A percentile compares a stretch with the other conserved stretches of the same genome.
These are phyloP conservation scores for Corythornis vintsioides DNA, from an alignment of 2,113 vertebrate species.

Conservation along the genomic window DNA sequence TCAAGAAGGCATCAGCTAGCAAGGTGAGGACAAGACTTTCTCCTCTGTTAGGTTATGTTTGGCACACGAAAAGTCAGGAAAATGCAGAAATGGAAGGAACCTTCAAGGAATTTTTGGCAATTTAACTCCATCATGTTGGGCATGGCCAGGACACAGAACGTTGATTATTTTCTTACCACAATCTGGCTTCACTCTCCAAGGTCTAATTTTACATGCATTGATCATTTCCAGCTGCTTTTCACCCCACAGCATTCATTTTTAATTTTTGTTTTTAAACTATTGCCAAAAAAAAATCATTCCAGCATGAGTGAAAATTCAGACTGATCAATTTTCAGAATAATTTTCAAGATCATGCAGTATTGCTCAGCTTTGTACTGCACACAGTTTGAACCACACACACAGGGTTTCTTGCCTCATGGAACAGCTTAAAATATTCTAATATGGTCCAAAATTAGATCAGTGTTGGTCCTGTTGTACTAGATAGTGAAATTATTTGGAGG, in stretches of 20 bases:
- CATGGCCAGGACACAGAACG: not conserved
- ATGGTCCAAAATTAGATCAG: not conserved
- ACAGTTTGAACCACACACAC: not conserved
- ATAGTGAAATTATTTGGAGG: not conserved
- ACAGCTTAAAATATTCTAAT: not conserved
- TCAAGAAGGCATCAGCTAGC: not conserved
- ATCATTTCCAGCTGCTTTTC: not conserved
- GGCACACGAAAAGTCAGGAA: not conserved
- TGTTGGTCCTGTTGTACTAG: not conserved
- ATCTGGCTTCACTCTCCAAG: not conserved
- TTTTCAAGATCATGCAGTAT: not conserved
- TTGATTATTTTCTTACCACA: not conserved
- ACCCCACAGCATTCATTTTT: not conserved
- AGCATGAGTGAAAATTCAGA: not conserved
- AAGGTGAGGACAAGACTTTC: not conserved
- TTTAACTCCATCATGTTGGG: not conserved
- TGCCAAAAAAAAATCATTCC: not conserved
- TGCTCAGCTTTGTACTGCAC: not conserved
- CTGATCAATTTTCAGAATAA: not conserved
- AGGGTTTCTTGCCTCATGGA: constrained; percentile 4
- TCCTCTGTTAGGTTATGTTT: not conserved
- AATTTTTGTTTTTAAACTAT: not conserved
- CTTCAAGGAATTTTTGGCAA: not conserved
- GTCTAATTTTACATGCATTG: not conserved
- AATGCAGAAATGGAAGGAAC: not conserved